Conservation (phyloP, 1,140 invertebrate species). For the Drosophila truncata region DNA sequence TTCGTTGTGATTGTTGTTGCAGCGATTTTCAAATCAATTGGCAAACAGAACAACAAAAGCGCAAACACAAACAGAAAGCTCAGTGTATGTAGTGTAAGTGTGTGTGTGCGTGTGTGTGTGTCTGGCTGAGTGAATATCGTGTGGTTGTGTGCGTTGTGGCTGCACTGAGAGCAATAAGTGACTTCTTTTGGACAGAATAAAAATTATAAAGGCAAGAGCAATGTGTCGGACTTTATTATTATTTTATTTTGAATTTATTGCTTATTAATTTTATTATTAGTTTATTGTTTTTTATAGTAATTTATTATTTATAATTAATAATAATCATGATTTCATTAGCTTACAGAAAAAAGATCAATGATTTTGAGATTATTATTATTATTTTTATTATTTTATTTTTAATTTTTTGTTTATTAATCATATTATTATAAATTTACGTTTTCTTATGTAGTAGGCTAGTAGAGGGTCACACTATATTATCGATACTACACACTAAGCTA, state of each 20-base stretch:
- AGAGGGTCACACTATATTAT: no score
- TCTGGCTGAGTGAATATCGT: slow-evolving; percentile 24
- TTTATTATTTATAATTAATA: neutral
- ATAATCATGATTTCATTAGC: no score
- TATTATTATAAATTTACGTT: no score
- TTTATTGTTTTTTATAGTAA: neutral
- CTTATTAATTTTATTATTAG: neutral
- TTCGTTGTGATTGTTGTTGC: slow-evolving; percentile 53
- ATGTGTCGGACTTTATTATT: neutral
- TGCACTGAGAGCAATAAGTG: neutral
- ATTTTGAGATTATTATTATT: no score
- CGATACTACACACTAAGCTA: no score
- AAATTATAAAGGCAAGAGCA: no score
- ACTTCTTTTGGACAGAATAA: neutral
- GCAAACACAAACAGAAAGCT: slow-evolving; percentile 71
- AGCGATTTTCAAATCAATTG: slow-evolving; percentile 81
- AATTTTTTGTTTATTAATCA: no score
- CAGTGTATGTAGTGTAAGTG: slow-evolving; percentile 17
- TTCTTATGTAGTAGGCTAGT: no score
- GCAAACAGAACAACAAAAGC: slow-evolving; percentile 80
- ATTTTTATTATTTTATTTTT: neutral
- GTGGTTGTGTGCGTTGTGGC: slow-evolving; percentile 24
- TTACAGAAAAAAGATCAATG: no score
- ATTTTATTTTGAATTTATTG: neutral
- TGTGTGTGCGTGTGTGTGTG: slow-evolving; percentile 17